Evolutionary conservation across 2,797 vertebrate genomes (phyloP), one percentile per base, ranked within the genome.

Genomic region (Microctenopoma lineatum): DNA sequence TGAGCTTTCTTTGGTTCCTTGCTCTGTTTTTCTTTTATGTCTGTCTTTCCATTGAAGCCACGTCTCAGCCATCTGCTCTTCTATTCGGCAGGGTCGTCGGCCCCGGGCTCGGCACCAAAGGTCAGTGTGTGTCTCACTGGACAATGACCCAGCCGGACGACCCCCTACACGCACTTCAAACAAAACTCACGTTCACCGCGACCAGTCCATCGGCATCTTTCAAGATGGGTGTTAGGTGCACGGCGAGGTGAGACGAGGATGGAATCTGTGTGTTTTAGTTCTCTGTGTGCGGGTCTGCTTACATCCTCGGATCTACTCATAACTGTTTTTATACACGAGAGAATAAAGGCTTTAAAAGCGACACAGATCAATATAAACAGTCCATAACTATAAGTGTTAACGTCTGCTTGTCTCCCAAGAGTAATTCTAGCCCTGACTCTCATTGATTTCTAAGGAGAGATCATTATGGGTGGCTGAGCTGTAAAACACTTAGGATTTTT

Each of bases 1-100:
- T 56, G 45, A 78, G 71, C 59, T 75, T 79, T 82, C 73, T 76
- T 73, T 67, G 66, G 41, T 21, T 71, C 47, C 39, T 77, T 72
- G 48, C 59, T 61, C 73, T 81, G 16, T 71, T 77, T 79, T 82
- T 61, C 72, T 59, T 73, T 64, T 77, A 77, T 88, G 87, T 88
- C 75, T 89, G 61, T 76, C 59, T 86, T 86, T 64, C 84, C 74
- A 87, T 77, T 84, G 80, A 91, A 88, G 75, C 77, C 67, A 67
- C 71, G 79, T 84, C 69, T 87, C 64, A 56, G 81, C 88, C 92
- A 94, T 94, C 92, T 94, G 93, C 73, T 92, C 74, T 77, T 87
- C 75, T 83, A 88, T 91, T 92, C 86, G 91, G 47, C 42, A 15
- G 50, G 67, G 70, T 74, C 75, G 63, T 70, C 61, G 54, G 79